Conservation (phyloP, 2,113 vertebrate species). For the Varanus salvator region DNA sequence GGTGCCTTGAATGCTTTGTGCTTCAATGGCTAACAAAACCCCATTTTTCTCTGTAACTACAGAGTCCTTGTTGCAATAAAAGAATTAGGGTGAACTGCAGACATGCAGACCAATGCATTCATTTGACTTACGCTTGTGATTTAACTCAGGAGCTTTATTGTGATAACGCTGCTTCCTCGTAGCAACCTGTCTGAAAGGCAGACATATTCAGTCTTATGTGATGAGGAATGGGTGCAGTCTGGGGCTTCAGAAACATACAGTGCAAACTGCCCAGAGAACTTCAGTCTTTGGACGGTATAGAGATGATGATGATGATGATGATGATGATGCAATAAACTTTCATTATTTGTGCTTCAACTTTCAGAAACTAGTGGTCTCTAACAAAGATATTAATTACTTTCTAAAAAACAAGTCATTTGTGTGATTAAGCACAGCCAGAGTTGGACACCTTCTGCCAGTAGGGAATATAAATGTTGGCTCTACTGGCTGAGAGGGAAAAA, state of each 20-base stretch:
- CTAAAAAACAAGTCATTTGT: too few relatives aligned
- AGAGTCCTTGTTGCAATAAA: background rate
- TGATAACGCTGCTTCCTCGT: constrained; percentile 59
- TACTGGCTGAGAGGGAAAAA: background rate
- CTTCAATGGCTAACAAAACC: background rate
- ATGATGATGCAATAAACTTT: constrained; percentile 21
- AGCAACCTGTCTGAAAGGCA: constrained; percentile 64
- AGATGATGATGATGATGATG: too few relatives aligned
- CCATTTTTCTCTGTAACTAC: background rate
- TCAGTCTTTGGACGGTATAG: too few relatives aligned
- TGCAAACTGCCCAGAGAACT: background rate
- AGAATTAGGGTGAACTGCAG: background rate
- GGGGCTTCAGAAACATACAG: constrained; percentile 52
- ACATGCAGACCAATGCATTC: constrained; percentile 12
- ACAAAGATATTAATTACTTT: too few relatives aligned
- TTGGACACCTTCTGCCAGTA: background rate
- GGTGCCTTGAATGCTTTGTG: background rate
- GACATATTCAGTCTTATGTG: constrained; percentile 52
- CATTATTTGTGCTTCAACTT: background rate
- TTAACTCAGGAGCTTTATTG: constrained; percentile 36
- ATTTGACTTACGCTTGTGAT: background rate
- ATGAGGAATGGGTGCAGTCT: constrained; percentile 51
- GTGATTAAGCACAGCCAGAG: too few relatives aligned
- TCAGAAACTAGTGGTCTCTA: too few relatives aligned
- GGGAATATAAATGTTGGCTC: background rate